Conservation (phyloP, 2,888 invertebrate genomes). For the Chaitophorus viminalis region DNA sequence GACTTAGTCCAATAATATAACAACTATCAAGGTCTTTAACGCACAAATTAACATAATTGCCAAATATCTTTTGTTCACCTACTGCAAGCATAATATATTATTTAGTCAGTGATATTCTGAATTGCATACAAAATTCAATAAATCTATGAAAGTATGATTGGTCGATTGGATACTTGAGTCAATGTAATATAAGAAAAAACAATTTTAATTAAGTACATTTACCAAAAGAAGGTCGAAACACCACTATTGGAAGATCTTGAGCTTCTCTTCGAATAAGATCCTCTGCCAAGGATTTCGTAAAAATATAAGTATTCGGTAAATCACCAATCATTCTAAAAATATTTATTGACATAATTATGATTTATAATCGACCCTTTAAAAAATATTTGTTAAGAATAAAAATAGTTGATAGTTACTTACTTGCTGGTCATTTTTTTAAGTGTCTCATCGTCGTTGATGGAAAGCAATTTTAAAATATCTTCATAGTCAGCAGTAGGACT, state of each 20-base stretch:
- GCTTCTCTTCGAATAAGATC: constrained; percentile 73
- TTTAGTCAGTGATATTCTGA: too few species aligned
- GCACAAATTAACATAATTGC: too few species aligned
- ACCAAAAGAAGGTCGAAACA: constrained; percentile 86
- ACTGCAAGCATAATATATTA: too few species aligned
- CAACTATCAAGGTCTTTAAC: too few species aligned
- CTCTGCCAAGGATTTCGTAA: constrained; percentile 87
- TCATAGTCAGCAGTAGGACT: constrained; percentile 66
- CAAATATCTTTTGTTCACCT: too few species aligned
- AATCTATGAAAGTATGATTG: not conserved
- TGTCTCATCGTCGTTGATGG: constrained; percentile 67
- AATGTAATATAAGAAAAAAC: not conserved
- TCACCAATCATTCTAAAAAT: constrained; percentile 66
- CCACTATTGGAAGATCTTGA: constrained; percentile 76
- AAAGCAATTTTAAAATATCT: constrained; percentile 66
- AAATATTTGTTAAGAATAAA: too few species aligned
- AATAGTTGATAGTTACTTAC: constrained; percentile 65
- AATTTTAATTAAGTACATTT: constrained; percentile 65
- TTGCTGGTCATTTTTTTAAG: constrained; percentile 66
- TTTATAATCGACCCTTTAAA: too few species aligned
- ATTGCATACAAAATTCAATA: too few species aligned
- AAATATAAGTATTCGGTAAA: constrained; percentile 89
- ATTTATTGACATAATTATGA: not conserved
- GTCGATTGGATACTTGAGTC: not conserved
- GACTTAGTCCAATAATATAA: too few species aligned